These are phyloP conservation scores for Hesperophylax magnus DNA, from an alignment of 1,140 invertebrate species.

Conservation along the genomic window DNA sequence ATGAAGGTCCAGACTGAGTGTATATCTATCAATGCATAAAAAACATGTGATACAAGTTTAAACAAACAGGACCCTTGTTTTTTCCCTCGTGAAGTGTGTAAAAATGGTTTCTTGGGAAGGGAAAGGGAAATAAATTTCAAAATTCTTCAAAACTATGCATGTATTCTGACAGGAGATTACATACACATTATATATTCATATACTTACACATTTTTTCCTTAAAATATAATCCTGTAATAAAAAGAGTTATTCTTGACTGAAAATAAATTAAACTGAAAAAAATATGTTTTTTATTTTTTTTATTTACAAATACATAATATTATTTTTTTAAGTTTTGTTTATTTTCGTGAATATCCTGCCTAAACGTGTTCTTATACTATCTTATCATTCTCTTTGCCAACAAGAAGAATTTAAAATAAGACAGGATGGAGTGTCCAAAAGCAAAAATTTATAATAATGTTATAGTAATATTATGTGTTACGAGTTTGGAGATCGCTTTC, in stretches of 20 bases:
- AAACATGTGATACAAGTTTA: too few relatives aligned
- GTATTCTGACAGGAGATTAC: constrained; percentile 53
- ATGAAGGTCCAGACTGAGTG: too few relatives aligned
- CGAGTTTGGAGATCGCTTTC: constrained; percentile 43
- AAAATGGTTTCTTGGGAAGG: not conserved
- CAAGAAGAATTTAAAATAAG: not conserved
- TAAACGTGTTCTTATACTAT: not conserved
- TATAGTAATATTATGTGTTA: constrained; percentile 16
- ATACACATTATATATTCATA: constrained; percentile 41
- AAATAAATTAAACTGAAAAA: constrained; percentile 50
- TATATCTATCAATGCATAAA: too few relatives aligned
- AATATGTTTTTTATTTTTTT: constrained; percentile 22
- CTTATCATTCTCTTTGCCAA: constrained; percentile 26
- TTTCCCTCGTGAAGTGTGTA: too few relatives aligned
- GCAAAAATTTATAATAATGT: constrained; percentile 10
- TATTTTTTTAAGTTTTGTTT: not conserved
- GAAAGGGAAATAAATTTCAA: constrained; percentile 32
- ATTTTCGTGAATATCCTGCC: not conserved
- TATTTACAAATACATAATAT: constrained; percentile 1
- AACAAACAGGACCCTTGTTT: too few relatives aligned
- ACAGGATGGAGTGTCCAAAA: constrained; percentile 19
- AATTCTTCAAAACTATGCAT: constrained; percentile 49
- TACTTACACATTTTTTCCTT: constrained; percentile 48
- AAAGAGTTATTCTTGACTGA: constrained; percentile 41
- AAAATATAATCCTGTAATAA: constrained; percentile 52